A percentile compares a stretch with the other conserved stretches of the same genome.
Evolutionary conservation across 2,113 vertebrate species (phyloP).

Genomic region (Rhombomys opimus): DNA sequence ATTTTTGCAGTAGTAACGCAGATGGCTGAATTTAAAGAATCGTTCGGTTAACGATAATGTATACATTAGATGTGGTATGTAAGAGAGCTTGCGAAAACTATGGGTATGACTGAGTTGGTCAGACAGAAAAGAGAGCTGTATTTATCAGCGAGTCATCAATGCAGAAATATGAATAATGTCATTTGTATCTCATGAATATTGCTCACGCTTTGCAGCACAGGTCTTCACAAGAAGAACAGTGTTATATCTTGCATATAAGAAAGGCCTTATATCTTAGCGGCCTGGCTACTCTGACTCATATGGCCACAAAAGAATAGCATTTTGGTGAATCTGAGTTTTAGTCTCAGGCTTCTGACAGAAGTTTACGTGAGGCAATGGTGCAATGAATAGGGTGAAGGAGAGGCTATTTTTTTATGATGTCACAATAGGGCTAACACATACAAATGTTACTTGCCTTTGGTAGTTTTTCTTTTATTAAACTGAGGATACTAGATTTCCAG

Average conservation of each 20-base stretch:
- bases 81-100: not conserved
- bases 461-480: constrained; percentile 10
- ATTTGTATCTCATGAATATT: not conserved
- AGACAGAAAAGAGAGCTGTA: not conserved
- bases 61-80: constrained; percentile 5
- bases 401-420: not conserved
- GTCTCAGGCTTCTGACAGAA: constrained; percentile 6
- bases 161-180: not conserved
- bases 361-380: not conserved
- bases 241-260: too few species aligned
- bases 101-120: not conserved
- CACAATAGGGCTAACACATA: not conserved
- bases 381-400: not conserved
- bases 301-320: not conserved
- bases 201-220: not conserved
- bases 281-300: not conserved
- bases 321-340: not conserved
- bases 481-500: not conserved
- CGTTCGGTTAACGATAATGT: constrained; percentile 25
- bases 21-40: not conserved
- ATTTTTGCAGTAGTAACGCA: constrained; percentile 18
- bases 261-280: not conserved
- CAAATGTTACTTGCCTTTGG: not conserved
- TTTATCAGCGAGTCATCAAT: not conserved
- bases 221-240: not conserved